Evolutionary conservation across 2,797 vertebrate species (phyloP).

Genomic region (Catharus ustulatus): DNA sequence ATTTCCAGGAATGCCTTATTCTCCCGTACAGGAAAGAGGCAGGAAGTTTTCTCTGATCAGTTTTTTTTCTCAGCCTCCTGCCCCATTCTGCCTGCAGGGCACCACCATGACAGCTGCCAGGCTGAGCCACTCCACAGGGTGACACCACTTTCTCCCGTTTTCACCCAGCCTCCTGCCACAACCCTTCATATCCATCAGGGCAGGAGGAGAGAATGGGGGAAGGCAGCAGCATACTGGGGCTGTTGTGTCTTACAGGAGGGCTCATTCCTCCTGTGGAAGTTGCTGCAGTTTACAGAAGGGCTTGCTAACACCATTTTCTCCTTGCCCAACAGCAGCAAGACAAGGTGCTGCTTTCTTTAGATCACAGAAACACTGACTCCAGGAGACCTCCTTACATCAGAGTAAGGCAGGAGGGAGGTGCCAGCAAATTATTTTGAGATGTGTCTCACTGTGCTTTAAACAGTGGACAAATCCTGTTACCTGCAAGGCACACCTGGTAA

Average conservation of each 20-base stretch:
- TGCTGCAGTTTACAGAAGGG: neutral
- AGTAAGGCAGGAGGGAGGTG: neutral
- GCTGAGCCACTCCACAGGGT: neutral
- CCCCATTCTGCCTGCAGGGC: neutral
- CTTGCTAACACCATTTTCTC: neutral
- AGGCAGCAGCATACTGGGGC: neutral
- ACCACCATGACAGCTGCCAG: neutral
- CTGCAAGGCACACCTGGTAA: neutral
- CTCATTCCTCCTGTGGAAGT: neutral
- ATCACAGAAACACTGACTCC: rapidly evolving
- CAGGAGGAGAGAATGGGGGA: no score
- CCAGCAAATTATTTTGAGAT: neutral
- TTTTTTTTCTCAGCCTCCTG: neutral
- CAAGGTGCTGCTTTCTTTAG: neutral
- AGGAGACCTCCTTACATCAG: neutral
- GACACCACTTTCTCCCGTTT: neutral
- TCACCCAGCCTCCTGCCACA: neutral
- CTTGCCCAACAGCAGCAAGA: neutral
- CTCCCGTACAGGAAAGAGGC: neutral
- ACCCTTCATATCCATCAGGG: neutral
- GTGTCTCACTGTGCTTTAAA: neutral
- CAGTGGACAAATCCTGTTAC: neutral
- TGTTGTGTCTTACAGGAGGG: neutral
- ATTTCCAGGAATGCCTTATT: neutral
- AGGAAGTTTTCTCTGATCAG: neutral